A percentile compares a stretch with the other conserved stretches of the same genome.
These are phyloP conservation scores for Lasioglossum pauxillum DNA, from an alignment of 2,888 invertebrate genomes.

Conservation along the genomic window DNA sequence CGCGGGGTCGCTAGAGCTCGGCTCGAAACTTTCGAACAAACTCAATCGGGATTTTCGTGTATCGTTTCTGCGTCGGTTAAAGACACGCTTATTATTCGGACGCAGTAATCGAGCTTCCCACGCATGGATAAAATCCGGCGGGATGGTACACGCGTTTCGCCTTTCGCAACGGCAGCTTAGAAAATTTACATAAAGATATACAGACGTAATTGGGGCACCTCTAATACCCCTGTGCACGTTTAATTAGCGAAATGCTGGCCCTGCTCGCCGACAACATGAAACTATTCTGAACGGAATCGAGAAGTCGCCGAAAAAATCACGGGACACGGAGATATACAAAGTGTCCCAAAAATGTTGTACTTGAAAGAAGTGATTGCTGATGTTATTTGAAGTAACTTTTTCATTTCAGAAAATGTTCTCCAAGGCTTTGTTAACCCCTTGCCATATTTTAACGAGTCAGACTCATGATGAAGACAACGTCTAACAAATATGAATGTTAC, in stretches of 20 bases:
- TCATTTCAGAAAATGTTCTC: too few species aligned
- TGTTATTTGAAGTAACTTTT: background rate
- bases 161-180: slow-evolving; percentile 13
- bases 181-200: slow-evolving; percentile 51
- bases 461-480: too few species aligned
- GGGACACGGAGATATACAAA: background rate
- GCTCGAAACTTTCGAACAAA: slow-evolving; percentile 48
- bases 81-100: slow-evolving; percentile 62
- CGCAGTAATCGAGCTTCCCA: slow-evolving; percentile 49
- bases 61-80: slow-evolving; percentile 51
- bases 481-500: too few species aligned
- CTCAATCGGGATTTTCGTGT: slow-evolving; percentile 57
- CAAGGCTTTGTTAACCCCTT: too few species aligned
- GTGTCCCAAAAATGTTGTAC: too few species aligned
- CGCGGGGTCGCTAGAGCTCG: background rate
- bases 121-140: slow-evolving; percentile 34
- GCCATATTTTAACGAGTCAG: too few species aligned
- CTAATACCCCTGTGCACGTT: slow-evolving; percentile 21
- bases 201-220: slow-evolving; percentile 19
- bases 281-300: background rate
- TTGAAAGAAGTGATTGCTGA: too few species aligned
- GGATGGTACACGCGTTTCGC: background rate
- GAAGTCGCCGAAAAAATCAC: background rate
- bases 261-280: background rate
- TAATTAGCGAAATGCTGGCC: slow-evolving; percentile 37